Evolutionary conservation across 2,888 invertebrate species (phyloP).

Genomic region (Fabriciana adippe): DNA sequence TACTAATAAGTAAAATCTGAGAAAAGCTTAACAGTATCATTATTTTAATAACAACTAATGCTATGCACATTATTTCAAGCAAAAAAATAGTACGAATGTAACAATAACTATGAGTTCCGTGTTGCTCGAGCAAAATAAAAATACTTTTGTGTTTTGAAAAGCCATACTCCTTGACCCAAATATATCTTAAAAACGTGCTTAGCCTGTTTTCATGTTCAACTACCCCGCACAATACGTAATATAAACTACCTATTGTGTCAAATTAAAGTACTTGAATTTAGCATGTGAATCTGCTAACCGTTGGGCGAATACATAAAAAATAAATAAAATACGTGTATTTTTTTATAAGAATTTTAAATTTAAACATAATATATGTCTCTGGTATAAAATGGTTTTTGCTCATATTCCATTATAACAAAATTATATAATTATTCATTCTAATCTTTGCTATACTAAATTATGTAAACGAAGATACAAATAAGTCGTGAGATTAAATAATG

Average conservation of each 20-base stretch:
- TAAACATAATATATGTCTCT: too few species aligned
- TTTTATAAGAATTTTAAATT: too few species aligned
- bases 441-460: too few species aligned
- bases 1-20: too few species aligned
- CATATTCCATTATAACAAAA: too few species aligned
- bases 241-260: conserved; percentile 21
- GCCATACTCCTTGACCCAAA: conserved; percentile 41
- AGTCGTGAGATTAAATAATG: too few species aligned
- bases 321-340: neutral
- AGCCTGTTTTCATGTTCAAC: conserved; percentile 8
- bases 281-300: conserved; percentile 9
- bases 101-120: conserved; percentile 7
- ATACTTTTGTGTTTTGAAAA: conserved; percentile 29
- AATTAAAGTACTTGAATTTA: conserved; percentile 2
- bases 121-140: conserved; percentile 12
- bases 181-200: conserved; percentile 23
- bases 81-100: neutral
- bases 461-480: too few species aligned
- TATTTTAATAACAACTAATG: too few species aligned
- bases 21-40: too few species aligned
- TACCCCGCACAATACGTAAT: conserved; percentile 26
- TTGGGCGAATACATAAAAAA: conserved; percentile 1
- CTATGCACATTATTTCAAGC: too few species aligned
- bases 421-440: too few species aligned
- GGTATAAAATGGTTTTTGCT: too few species aligned